Percentiles rank a stretch among this genome's conserved stretches.
phyloP scores from a whole-genome alignment of 2,113 vertebrate species.

The Apteryx owenii region DNA sequence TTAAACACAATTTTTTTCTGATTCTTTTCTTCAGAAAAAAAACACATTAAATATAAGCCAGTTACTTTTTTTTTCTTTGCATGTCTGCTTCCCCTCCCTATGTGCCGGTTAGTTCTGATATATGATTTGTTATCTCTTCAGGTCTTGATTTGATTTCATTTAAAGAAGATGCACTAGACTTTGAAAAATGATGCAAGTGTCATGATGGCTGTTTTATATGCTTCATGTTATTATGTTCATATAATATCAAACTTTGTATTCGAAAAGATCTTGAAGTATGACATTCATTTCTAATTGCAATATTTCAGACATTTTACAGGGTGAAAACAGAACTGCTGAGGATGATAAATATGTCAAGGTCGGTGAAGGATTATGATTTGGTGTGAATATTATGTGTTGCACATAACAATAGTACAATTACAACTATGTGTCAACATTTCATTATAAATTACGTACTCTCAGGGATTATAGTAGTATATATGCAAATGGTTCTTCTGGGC shows the following conservation, averaged over 20 bases:
- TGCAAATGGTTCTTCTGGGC: not conserved
- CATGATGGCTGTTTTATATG: not conserved
- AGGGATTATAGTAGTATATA: not conserved
- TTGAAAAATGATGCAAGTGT: not conserved
- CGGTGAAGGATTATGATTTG: constrained; percentile 14
- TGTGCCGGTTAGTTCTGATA: not conserved
- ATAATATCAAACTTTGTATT: constrained; percentile 12
- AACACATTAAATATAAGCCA: not conserved
- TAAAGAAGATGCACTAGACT: not conserved
- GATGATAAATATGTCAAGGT: constrained; percentile 23
- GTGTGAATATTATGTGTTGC: not conserved
- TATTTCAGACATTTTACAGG: constrained; percentile 17
- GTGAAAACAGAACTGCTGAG: not conserved
- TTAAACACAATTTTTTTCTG: not conserved
- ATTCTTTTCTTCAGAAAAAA: not conserved
- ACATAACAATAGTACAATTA: not conserved
- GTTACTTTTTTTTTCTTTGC: not conserved
- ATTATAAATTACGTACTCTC: not conserved
- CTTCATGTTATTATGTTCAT: not conserved
- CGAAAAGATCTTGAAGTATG: constrained; percentile 22
- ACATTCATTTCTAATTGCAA: constrained; percentile 44
- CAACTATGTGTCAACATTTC: not conserved
- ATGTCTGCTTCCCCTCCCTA: not conserved
- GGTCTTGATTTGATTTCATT: not conserved
- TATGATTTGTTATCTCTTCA: not conserved